Base-by-base conservation (phyloP, 1,140 invertebrate genomes). In the Diuraphis noxia region DNA sequence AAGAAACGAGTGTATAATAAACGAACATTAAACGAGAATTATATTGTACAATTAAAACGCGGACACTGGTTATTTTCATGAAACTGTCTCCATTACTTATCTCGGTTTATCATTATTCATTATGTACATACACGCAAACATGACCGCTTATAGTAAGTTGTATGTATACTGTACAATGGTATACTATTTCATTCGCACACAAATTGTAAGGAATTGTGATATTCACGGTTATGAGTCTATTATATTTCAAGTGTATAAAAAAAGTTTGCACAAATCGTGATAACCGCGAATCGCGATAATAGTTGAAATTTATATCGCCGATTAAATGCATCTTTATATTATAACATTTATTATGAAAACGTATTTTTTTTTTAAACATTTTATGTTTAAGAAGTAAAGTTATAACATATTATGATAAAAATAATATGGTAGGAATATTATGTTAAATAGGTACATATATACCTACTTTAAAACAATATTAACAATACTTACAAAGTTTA, bases 11-110 rank as follows among this genome's bases (percentile, higher is more conserved):
- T 25, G 79, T 41, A 23, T 79, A 38, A 17, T 72, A 79, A 38
- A 82, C 38, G 23, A 40, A 25, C 36, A 30, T 30, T 82, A 30
- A 82, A 82, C 38, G 79, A 40, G 36, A 25, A 82, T 82, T 82
- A 38, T 82, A 38, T 23, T 21, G 77, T 72, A 79, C 38, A 82
- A 82, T 82, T 82, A 82, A 82, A 82, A 82, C 79, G 38, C 38
- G 79, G 23, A 79, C 36, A 40, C 36, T 5, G 79, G 36, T 82
- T 79, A 36, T 79, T 82, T 82, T 40, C 36, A 82, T 82, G 23
- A 82, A 82, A 82, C 79, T 38, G 79, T 82, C 38, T 25, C 79
- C 23, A 82, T 82, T 79, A 79, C 36, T 79, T 79, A 79, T 79
- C 77, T 79, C 36, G 34, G 77, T 79, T 79, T 23, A 79, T 79